Evolutionary conservation across 1,140 invertebrate species (phyloP), one percentile per base, ranked within the genome.

Genomic region (Matsumurasca onukii): DNA sequence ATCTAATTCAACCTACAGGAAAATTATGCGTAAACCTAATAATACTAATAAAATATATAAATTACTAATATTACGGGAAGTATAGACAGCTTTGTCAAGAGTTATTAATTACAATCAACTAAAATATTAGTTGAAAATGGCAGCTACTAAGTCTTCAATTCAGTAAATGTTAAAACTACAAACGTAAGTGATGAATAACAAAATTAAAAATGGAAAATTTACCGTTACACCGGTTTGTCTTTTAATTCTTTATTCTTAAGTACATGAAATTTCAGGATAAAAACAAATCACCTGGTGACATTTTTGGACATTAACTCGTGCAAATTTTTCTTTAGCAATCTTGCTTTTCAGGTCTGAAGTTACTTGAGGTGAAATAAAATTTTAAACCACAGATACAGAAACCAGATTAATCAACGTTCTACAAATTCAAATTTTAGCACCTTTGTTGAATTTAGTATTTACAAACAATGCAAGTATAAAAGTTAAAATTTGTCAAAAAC

Each of bases 21-120:
- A 59, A 59, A 13, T 27, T 59, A 27, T 12, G 3, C 55, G 24
- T 59, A 27, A 59, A 27, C 17, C 55, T 59, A 59, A 29, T 59
- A 59, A 59, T 59, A 59, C 55, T 59, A 59, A 25, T 22, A 5
- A 59, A 27, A 59, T 59, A 9, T 59, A 29, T 59, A 59, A 59
- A 59, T 59, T 29, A 59, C 55, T 59, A 27, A 27, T 59, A 3
- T 59, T 39, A 27, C 3, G 15, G 15, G 25, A 59, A 59, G 55
- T 59, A 29, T 59, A 25, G 24, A 59, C 55, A 59, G 3, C 3
- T 12, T 45, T 20, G 49, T 51, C n/a, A n/a, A n/a, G n/a, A n/a
- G 49, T 5, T 51, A 51, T 51, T 20, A 51, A 51, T 22, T 51
- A 20, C 24, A 3, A 12, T 22, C 3, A 20, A n/a, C 24, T 5